phyloP scores from a whole-genome alignment of 2,888 invertebrate genomes.

The Amiota mariae region DNA sequence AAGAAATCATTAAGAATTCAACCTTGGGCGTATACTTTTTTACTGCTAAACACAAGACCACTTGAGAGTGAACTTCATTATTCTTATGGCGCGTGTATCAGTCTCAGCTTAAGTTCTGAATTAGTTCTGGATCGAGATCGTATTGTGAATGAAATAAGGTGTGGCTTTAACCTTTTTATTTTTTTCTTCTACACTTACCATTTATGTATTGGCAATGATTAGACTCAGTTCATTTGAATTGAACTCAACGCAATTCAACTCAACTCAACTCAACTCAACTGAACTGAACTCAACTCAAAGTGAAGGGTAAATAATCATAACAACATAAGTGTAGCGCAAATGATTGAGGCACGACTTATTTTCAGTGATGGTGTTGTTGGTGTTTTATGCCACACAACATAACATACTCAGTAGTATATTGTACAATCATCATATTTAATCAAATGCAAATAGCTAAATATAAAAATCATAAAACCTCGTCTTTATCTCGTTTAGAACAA shows the following conservation, averaged over 20 bases:
- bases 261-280: constrained; percentile 33
- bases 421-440: neutral
- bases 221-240: no score
- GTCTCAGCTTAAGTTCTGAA: constrained; percentile 9
- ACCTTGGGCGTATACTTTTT: constrained; percentile 50
- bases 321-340: neutral
- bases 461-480: no score
- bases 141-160: neutral
- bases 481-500: no score
- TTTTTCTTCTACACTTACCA: neutral
- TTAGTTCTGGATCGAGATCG: constrained; percentile 21
- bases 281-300: no score
- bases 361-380: neutral
- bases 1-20: constrained; percentile 55
- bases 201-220: no score
- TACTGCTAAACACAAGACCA: constrained; percentile 11
- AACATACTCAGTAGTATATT: no score
- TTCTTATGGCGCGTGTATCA: constrained; percentile 39
- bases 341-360: constrained; percentile 1
- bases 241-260: no score
- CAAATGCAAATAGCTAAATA: no score
- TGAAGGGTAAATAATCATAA: neutral
- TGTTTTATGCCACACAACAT: neutral
- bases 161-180: constrained; percentile 15
- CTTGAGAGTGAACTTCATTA: neutral